Conservation (phyloP, 2,113 vertebrate genomes). For the Narcine bancroftii region DNA sequence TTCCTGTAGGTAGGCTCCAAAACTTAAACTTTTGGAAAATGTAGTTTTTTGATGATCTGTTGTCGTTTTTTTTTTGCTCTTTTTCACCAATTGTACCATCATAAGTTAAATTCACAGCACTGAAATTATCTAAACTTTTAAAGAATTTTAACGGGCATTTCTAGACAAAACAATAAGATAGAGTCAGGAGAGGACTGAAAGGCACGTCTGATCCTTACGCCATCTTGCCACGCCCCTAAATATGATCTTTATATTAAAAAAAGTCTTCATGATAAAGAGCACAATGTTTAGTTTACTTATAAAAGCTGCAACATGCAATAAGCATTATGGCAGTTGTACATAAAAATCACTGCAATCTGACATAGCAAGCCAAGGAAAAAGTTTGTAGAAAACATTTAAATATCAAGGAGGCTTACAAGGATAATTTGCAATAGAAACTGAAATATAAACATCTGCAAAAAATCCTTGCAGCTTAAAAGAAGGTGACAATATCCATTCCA, state of each 20-base stretch:
- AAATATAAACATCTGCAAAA: neutral
- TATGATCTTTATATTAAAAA: neutral
- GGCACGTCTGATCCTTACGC: too few relatives aligned
- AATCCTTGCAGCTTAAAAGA: neutral
- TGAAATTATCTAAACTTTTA: too few relatives aligned
- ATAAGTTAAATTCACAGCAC: too few relatives aligned
- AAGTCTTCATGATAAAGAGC: neutral
- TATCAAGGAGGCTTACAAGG: neutral
- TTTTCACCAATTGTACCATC: too few relatives aligned
- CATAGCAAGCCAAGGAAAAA: neutral
- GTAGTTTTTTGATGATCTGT: too few relatives aligned
- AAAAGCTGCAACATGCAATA: neutral
- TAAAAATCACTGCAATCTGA: neutral
- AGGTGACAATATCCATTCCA: neutral
- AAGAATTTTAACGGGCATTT: too few relatives aligned
- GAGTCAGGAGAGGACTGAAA: too few relatives aligned
- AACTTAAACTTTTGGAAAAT: too few relatives aligned
- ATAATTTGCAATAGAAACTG: neutral
- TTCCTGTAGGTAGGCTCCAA: too few relatives aligned
- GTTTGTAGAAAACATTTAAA: neutral
- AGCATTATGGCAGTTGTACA: neutral
- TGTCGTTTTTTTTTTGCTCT: too few relatives aligned
- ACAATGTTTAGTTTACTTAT: neutral
- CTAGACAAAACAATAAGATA: too few relatives aligned
- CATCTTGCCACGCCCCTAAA: too few relatives aligned